Evolutionary conservation across 2,888 invertebrate species (phyloP), one percentile per base, ranked within the genome.

Genomic region (Chloroclysta siterata): DNA sequence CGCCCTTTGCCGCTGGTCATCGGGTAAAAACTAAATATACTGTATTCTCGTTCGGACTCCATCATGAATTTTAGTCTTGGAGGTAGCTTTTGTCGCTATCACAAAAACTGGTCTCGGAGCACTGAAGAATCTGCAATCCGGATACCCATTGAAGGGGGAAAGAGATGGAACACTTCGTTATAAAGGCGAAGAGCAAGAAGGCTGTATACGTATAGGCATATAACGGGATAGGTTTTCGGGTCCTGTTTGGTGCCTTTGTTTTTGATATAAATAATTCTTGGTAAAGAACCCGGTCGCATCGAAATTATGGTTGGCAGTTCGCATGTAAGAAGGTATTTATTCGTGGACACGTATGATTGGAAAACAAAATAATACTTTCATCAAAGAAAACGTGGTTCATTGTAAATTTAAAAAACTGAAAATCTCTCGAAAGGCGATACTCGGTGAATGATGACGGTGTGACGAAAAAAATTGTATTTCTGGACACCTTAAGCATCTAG

Each of bases 101-200:
- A 83, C 82, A 89, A 90, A 90, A 90, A 90, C 89, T 89, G 85
- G 90, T 90, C 87, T 77, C 82, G 79, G 61, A 56, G 61, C 65
- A 79, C 81, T 63, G 57, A 61, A 70, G 69, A 72, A 78, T 84
- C 81, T 81, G 84, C 84, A 83, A 89, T 85, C 85, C 82, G 79
- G 85, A 82, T 88, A 84, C 80, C 88, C 90, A 90, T 90, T 90
- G 82, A 90, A 82, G 89, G 74, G 86, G 73, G 74, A 90, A 74
- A 76, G 83, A 78, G 89, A 88, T 66, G 63, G 63, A 70, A 60
- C 60, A 80, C 73, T 56, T 63, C 64, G 68, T 56, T 58, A 58
- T 46, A 53, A 41, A 46, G 58, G 1, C 72, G 60, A 48, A 57
- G 81, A 85, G 65, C 79, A 75, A 76, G 87, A 88, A 66, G 72